Conservation (phyloP, 2,888 invertebrate genomes). For the Balanococcus diminutus region DNA sequence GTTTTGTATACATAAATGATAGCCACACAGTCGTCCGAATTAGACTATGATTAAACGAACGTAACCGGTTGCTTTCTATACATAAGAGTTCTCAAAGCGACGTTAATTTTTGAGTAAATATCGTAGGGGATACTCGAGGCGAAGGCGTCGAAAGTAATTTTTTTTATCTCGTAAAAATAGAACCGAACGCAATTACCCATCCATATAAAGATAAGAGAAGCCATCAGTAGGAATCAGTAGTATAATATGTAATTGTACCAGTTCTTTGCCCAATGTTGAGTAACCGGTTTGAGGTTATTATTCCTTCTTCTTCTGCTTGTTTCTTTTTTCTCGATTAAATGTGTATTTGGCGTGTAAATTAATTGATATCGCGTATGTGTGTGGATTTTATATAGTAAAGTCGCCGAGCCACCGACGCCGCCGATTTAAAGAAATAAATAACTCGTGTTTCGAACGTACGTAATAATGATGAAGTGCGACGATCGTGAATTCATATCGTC, state of each 20-base stretch:
- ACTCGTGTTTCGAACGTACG: not conserved
- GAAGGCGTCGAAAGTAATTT: not conserved
- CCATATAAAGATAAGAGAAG: not conserved
- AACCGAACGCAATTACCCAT: not conserved
- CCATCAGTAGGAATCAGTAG: not conserved
- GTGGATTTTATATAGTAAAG: not conserved
- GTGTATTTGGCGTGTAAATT: not conserved
- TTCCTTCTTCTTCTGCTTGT: not conserved
- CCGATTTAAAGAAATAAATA: not conserved
- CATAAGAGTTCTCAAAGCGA: not conserved
- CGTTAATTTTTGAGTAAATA: not conserved
- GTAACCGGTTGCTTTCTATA: not conserved
- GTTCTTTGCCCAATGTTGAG: constrained; percentile 1
- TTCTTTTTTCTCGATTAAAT: not conserved
- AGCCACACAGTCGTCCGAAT: too few species aligned
- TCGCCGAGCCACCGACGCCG: not conserved
- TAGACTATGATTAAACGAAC: not conserved
- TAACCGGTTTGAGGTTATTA: constrained; percentile 18
- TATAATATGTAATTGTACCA: constrained; percentile 11
- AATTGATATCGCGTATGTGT: not conserved
- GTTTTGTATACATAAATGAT: not conserved
- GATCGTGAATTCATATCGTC: not conserved
- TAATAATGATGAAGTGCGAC: not conserved
- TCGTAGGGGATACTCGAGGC: not conserved
- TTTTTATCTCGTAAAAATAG: too few species aligned